Base-by-base conservation (phyloP, 2,888 invertebrate genomes). In the Cephus rjabovi region DNA sequence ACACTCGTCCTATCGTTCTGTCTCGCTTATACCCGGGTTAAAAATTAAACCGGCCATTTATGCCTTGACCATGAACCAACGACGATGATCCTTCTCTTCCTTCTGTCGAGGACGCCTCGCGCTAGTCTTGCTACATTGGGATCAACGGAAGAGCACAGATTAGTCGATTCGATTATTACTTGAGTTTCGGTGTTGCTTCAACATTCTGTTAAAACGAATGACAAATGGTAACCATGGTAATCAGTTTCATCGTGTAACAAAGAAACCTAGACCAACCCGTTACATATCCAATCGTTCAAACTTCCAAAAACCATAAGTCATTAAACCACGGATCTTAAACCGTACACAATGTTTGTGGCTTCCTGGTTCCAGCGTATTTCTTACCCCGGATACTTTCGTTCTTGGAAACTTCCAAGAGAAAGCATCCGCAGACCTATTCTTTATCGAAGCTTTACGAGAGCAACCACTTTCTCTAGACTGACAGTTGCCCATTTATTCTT, bases 21-120 rank as follows among this genome's bases (percentile, higher is more conserved):
- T 30, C 33, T 71, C 11, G 30, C 71, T 31, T 23, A 40, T 68
- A 76, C 80, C 69, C 76, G 76, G 80, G 83, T 84, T 79, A 84
- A 84, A 84, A 85, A 81, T 86, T 79, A 82, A 84, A 83, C 83
- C 84, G 82, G 83, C 83, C 80, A 81, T 84, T 83, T 81, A 80
- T 75, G 80, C 83, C 77, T 79, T 77, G 84, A 83, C 83, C 83
- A 81, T 84, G 83, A 85, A 84, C 82, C 80, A 77, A 76, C 73
- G 81, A 78, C 82, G 76, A 74, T 74, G 56, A 56, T 56, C 56
- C 23, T 23, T 71, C 74, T 69, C 77, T 34, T 69, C 69, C 33
- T 75, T 75, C 77, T 77, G 76, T 74, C n/a, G 73, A 73, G 37
- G 76, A 77, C 77, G 76, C 15, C 76, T 74, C 78, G 70, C 56